Evolutionary conservation across 2,888 invertebrate genomes (phyloP).

Genomic region (Netelia melanura): DNA sequence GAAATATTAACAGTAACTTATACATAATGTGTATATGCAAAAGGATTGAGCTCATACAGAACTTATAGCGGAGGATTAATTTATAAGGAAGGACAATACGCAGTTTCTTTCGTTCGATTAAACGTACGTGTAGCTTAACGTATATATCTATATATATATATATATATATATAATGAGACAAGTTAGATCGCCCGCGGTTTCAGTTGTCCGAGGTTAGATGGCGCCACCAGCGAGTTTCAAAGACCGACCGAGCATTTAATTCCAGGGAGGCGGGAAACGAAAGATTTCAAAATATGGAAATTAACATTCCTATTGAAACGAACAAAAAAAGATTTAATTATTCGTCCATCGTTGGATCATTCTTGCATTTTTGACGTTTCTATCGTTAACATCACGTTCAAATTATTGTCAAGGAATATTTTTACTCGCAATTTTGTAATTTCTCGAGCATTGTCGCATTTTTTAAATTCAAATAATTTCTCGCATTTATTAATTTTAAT

Average conservation of each 20-base stretch:
- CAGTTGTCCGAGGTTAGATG: slow-evolving; percentile 6
- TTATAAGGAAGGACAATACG: slow-evolving; percentile 83
- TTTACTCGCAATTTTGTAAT: too few relatives aligned
- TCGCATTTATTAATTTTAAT: too few relatives aligned
- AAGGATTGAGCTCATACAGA: slow-evolving; percentile 26
- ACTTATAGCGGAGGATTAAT: slow-evolving; percentile 73
- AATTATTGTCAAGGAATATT: too few relatives aligned
- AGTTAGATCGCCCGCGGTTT: slow-evolving; percentile 63
- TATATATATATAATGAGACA: slow-evolving; percentile 22
- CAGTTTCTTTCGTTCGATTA: slow-evolving; percentile 75
- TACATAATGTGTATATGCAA: slow-evolving; percentile 38
- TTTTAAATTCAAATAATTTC: too few relatives aligned
- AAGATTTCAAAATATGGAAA: neutral
- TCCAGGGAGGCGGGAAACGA: neutral
- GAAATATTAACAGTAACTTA: slow-evolving; percentile 12
- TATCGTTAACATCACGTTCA: too few relatives aligned
- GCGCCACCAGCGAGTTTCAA: slow-evolving; percentile 51
- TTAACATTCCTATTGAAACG: neutral
- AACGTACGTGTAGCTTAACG: slow-evolving; percentile 61
- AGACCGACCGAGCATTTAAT: slow-evolving; percentile 48
- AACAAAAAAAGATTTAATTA: neutral
- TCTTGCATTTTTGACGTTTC: neutral
- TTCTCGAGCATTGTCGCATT: too few relatives aligned
- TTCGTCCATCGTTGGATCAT: neutral
- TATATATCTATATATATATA: neutral